phyloP scores from a whole-genome alignment of 1,140 invertebrate species.

The Helicoverpa zea region DNA sequence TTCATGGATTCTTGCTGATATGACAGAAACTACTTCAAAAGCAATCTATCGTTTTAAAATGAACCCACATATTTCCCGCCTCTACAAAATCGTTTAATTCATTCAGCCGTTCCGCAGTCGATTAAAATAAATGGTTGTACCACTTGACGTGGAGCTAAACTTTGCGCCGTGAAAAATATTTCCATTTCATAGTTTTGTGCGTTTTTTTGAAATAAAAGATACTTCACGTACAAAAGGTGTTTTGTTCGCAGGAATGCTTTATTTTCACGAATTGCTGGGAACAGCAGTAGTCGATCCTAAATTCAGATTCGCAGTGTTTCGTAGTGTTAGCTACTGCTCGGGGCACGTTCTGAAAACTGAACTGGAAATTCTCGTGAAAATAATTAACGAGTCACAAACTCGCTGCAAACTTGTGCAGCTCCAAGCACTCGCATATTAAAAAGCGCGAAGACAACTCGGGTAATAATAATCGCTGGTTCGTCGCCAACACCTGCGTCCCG shows the following conservation, averaged over 20 bases:
- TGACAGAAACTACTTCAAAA: neutral
- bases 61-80: neutral
- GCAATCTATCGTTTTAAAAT: constrained; percentile 1
- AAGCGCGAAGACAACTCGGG: neutral
- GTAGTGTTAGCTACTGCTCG: neutral
- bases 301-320: constrained; percentile 22
- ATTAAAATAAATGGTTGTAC: constrained; percentile 41
- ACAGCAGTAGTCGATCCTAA: constrained; percentile 15
- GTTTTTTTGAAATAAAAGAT: constrained; percentile 14
- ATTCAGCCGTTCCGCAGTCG: constrained; percentile 40
- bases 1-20: neutral
- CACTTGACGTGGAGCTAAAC: constrained; percentile 18
- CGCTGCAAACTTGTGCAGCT: constrained; percentile 28
- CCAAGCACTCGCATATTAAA: constrained; percentile 26
- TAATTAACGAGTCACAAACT: constrained; percentile 38
- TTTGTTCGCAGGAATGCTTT: constrained; percentile 15
- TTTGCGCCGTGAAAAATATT: constrained; percentile 14
- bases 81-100: constrained; percentile 29
- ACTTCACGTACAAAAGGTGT: constrained; percentile 1
- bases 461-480: constrained; percentile 17
- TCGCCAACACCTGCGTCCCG: neutral
- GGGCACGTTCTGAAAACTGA: neutral
- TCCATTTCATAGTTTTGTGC: constrained; percentile 25
- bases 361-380: constrained; percentile 8
- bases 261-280: constrained; percentile 12